These are phyloP conservation scores for Nemoura dubitans DNA, from an alignment of 2,888 invertebrate species.

Conservation along the genomic window DNA sequence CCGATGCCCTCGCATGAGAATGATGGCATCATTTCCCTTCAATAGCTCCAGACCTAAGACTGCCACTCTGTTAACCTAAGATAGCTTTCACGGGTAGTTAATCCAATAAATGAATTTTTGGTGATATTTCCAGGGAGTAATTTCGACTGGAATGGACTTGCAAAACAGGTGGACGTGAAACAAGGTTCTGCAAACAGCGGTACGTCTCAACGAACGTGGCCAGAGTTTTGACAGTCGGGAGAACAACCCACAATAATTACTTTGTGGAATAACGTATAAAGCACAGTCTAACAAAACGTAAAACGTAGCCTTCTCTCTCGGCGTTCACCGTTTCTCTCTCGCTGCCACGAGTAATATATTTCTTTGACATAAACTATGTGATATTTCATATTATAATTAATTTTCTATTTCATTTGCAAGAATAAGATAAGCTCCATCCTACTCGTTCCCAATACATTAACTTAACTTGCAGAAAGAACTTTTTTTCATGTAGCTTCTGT, in stretches of 20 bases:
- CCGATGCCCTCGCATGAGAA: not conserved
- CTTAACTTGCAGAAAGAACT: constrained; percentile 4
- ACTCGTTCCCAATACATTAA: constrained; percentile 13
- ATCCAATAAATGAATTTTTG: not conserved
- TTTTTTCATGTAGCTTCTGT: not conserved
- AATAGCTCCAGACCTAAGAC: not conserved
- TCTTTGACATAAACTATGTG: constrained; percentile 30
- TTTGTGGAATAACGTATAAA: not conserved
- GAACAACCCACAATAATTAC: not conserved
- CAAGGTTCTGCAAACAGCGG: not conserved
- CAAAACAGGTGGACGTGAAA: not conserved
- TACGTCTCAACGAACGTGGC: not conserved
- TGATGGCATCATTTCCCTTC: not conserved
- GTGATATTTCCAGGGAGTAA: not conserved
- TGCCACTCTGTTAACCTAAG: not conserved
- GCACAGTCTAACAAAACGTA: not conserved
- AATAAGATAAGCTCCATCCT: not conserved
- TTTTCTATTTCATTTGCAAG: constrained; percentile 15
- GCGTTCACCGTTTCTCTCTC: not conserved
- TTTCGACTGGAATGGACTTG: not conserved
- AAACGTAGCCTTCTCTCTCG: not conserved
- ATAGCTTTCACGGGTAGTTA: not conserved
- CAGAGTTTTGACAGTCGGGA: not conserved
- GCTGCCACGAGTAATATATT: constrained; percentile 4
- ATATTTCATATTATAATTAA: constrained; percentile 34